A percentile compares a stretch with the other conserved stretches of the same genome.
Evolutionary conservation across 1,140 invertebrate species (phyloP).

Genomic region (Musca vetustissima): DNA sequence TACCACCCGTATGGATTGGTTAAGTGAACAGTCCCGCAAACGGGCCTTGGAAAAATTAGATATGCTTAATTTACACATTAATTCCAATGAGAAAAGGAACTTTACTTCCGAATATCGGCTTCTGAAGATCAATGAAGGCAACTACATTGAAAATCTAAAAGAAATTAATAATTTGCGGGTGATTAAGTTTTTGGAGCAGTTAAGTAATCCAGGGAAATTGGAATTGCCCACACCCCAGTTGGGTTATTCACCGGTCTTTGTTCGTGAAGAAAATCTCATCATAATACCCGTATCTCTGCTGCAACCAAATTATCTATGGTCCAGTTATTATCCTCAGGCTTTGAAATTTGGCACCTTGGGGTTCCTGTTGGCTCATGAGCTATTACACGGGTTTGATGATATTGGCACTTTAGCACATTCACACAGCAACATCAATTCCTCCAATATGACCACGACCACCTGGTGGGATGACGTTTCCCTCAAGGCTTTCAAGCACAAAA

Average conservation of each 20-base stretch:
- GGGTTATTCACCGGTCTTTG: slow-evolving; percentile 27
- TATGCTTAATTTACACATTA: slow-evolving; percentile 32
- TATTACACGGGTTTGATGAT: slow-evolving; percentile 65
- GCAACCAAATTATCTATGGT: slow-evolving; percentile 50
- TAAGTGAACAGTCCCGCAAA: slow-evolving; percentile 31
- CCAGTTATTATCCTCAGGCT: slow-evolving; percentile 43
- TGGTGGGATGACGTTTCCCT: slow-evolving; percentile 41
- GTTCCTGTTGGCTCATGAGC: slow-evolving; percentile 64
- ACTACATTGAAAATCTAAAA: slow-evolving; percentile 41
- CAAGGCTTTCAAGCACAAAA: slow-evolving; percentile 35
- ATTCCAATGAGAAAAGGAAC: slow-evolving; percentile 35
- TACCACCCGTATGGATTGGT: slow-evolving; percentile 34
- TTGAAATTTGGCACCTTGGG: slow-evolving; percentile 61
- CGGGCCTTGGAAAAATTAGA: slow-evolving; percentile 38
- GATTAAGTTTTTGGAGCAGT: background rate
- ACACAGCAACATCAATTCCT: slow-evolving; percentile 46
- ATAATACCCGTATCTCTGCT: slow-evolving; percentile 39
- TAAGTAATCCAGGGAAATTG: background rate
- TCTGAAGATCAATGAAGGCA: slow-evolving; percentile 29
- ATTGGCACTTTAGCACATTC: slow-evolving; percentile 54
- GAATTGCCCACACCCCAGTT: slow-evolving; percentile 6
- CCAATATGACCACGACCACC: background rate
- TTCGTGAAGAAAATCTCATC: slow-evolving; percentile 33
- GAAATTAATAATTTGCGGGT: slow-evolving; percentile 23
- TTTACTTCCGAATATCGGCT: slow-evolving; percentile 34